phyloP scores from a whole-genome alignment of 2,888 invertebrate genomes.

The Sipha maydis region DNA sequence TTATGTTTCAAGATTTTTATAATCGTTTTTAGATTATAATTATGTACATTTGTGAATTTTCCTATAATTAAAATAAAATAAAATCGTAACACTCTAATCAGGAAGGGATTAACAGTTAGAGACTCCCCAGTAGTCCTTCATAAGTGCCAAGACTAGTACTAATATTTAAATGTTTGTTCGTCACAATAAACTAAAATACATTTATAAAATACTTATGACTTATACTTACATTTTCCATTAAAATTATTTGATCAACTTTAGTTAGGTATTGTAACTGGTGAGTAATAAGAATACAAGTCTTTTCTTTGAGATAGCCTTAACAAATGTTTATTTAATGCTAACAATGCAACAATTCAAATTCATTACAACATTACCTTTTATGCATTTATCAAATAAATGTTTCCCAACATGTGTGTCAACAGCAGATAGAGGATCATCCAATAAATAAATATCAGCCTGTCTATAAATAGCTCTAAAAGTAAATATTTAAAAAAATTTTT shows the following conservation, averaged over 20 bases:
- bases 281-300: slow-evolving; percentile 81
- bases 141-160: no score
- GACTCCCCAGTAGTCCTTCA: no score
- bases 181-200: no score
- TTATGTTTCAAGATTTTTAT: no score
- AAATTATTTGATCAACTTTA: slow-evolving; percentile 73
- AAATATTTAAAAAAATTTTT: background rate
- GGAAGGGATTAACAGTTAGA: no score
- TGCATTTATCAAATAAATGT: slow-evolving; percentile 71
- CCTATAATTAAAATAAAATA: no score
- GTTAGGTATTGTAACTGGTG: slow-evolving; percentile 86
- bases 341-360: background rate
- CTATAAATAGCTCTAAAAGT: slow-evolving; percentile 70
- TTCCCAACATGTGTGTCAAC: slow-evolving; percentile 71
- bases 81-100: no score
- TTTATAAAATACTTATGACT: no score
- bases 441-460: slow-evolving; percentile 71
- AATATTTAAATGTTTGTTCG: no score
- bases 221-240: slow-evolving; percentile 68
- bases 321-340: background rate
- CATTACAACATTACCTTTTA: slow-evolving; percentile 65
- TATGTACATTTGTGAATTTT: no score
- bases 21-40: no score
- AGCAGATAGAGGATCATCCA: slow-evolving; percentile 72
- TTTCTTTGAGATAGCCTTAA: slow-evolving; percentile 72